Percentiles rank a stretch among this genome's conserved stretches.
Conservation (phyloP, 2,888 invertebrate genomes). For the Dysmachus trigonus region DNA sequence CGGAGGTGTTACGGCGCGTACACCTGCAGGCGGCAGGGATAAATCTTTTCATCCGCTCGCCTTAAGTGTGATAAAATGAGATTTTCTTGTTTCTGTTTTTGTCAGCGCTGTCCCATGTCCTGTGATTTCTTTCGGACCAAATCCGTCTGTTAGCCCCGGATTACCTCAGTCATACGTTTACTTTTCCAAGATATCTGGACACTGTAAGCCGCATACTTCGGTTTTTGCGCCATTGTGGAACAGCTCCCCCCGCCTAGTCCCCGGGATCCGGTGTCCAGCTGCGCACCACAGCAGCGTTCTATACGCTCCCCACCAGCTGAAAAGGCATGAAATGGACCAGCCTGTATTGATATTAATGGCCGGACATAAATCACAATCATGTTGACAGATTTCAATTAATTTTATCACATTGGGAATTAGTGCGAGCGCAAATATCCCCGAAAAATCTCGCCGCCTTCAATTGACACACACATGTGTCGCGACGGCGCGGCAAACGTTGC, state of each 20-base stretch:
- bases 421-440: conserved; percentile 38
- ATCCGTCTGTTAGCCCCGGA: conserved; percentile 27
- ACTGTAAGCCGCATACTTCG: conserved; percentile 24
- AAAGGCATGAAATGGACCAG: conserved; percentile 36
- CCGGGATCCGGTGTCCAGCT: background rate
- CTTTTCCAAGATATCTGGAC: conserved; percentile 36
- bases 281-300: background rate
- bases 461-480: conserved; percentile 16
- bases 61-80: conserved; percentile 49
- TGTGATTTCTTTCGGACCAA: conserved; percentile 43
- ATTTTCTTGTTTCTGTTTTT: conserved; percentile 44
- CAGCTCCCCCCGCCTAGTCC: background rate
- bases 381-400: conserved; percentile 51
- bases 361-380: conserved; percentile 50
- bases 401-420: conserved; percentile 51
- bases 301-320: background rate
- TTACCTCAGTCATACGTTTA: conserved; percentile 35
- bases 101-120: conserved; percentile 25
- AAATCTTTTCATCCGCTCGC: conserved; percentile 47
- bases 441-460: conserved; percentile 32
- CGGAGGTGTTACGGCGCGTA: conserved; percentile 27
- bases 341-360: conserved; percentile 50
- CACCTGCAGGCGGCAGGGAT: conserved; percentile 26
- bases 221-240: conserved; percentile 6
- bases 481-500: background rate